Evolutionary conservation across 37 sponge, comb jelly and placozoan species (phyloP).

Genomic region (Chondrosia reniformis): DNA sequence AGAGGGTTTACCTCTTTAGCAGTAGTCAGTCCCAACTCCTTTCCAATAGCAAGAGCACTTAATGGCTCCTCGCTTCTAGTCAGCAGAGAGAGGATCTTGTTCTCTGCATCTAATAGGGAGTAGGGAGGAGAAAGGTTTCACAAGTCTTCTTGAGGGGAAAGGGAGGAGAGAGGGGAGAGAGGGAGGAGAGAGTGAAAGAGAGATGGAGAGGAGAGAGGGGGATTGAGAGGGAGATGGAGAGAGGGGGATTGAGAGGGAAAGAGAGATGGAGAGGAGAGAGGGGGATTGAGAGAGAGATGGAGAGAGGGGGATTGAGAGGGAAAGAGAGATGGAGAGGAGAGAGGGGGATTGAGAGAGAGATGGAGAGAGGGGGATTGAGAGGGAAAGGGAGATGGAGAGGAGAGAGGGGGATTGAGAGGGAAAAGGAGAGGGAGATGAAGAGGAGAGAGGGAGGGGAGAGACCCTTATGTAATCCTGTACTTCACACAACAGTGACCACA

Average conservation of each 20-base stretch:
- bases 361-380: too few relatives aligned
- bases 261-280: not conserved
- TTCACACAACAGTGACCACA: too few relatives aligned
- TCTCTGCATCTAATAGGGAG: not conserved
- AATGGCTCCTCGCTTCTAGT: not conserved
- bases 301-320: too few relatives aligned
- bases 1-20: constrained; percentile 17
- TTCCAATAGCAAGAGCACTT: constrained; percentile 32
- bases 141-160: not conserved
- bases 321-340: too few relatives aligned
- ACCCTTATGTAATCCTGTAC: too few relatives aligned
- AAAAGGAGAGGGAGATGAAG: too few relatives aligned
- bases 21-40: not conserved
- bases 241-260: not conserved
- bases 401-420: too few relatives aligned
- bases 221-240: not conserved
- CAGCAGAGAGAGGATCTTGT: not conserved
- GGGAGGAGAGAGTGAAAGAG: not conserved
- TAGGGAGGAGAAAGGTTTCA: not conserved
- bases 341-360: too few relatives aligned
- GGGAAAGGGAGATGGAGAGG: too few relatives aligned
- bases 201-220: not conserved
- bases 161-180: not conserved
- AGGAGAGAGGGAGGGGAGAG: too few relatives aligned
- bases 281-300: too few relatives aligned